phyloP scores from a whole-genome alignment of 2,888 invertebrate species.

The Neuroscelio doddi region DNA sequence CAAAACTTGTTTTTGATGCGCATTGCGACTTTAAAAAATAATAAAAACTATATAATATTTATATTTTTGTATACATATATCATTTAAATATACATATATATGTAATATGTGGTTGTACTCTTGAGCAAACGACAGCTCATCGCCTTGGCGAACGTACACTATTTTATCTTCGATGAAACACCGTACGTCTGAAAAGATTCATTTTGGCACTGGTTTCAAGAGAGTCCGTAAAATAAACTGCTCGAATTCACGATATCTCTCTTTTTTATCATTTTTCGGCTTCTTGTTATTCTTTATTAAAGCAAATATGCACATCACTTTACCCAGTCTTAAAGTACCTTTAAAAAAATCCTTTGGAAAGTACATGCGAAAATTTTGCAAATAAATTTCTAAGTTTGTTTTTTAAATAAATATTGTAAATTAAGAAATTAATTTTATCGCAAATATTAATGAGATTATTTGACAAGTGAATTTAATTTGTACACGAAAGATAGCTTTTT shows the following conservation, averaged over 20 bases:
- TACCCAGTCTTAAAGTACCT: too few species aligned
- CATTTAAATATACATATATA: slow-evolving; percentile 6
- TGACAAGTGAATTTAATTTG: too few species aligned
- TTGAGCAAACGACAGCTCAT: slow-evolving; percentile 23
- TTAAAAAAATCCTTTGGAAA: too few species aligned
- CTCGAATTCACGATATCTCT: slow-evolving; percentile 1
- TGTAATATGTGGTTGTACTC: slow-evolving; percentile 14
- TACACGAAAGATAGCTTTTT: too few species aligned
- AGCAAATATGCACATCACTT: too few species aligned
- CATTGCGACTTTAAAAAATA: not conserved
- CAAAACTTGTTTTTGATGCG: not conserved
- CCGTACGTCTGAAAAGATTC: slow-evolving; percentile 21
- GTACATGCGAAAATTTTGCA: too few species aligned
- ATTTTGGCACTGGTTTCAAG: slow-evolving; percentile 20
- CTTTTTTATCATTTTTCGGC: not conserved
- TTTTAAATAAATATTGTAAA: too few species aligned
- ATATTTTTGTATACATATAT: not conserved
- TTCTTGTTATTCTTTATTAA: too few species aligned
- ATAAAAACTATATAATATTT: slow-evolving; percentile 1
- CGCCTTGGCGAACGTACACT: slow-evolving; percentile 15
- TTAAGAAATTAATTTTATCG: not conserved
- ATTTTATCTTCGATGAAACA: slow-evolving; percentile 19
- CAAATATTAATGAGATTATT: not conserved
- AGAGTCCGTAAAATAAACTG: slow-evolving; percentile 13
- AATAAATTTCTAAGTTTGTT: too few species aligned